These are phyloP conservation scores for Saiga tatarica DNA, from an alignment of 2,113 vertebrate species.

Conservation along the genomic window DNA sequence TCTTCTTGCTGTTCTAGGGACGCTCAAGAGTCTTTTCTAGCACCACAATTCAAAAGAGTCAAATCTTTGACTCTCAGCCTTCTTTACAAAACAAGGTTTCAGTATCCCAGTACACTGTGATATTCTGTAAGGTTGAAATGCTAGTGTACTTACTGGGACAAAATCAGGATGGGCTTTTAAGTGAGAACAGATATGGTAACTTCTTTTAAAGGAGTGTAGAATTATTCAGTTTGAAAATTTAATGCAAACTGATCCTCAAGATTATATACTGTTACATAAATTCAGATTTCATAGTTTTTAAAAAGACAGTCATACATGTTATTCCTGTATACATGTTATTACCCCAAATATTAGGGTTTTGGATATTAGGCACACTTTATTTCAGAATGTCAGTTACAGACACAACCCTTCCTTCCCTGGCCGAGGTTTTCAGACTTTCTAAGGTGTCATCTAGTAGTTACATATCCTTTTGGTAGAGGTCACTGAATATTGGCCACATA, in stretches of 20 bases:
- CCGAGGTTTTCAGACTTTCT: accelerated
- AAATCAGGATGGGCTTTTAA: neutral
- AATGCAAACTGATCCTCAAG: neutral
- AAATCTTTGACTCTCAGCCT: neutral
- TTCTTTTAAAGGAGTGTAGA: neutral
- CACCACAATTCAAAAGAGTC: neutral
- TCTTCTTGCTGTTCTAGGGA: neutral
- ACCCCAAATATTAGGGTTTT: neutral
- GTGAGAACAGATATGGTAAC: neutral
- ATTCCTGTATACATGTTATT: neutral
- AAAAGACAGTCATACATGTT: neutral
- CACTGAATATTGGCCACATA: neutral
- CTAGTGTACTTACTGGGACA: neutral
- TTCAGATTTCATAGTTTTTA: neutral
- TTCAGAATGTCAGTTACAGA: neutral
- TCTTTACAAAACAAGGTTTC: neutral
- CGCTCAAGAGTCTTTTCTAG: neutral
- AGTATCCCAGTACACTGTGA: neutral
- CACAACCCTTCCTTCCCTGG: neutral
- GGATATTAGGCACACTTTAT: neutral
- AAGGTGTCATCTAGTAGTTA: neutral
- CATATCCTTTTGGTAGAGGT: neutral
- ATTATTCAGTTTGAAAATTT: neutral
- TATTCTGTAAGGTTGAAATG: neutral
- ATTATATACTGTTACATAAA: neutral